These are phyloP conservation scores for Galerucella nymphaeae DNA, from an alignment of 2,888 invertebrate genomes.

Conservation along the genomic window DNA sequence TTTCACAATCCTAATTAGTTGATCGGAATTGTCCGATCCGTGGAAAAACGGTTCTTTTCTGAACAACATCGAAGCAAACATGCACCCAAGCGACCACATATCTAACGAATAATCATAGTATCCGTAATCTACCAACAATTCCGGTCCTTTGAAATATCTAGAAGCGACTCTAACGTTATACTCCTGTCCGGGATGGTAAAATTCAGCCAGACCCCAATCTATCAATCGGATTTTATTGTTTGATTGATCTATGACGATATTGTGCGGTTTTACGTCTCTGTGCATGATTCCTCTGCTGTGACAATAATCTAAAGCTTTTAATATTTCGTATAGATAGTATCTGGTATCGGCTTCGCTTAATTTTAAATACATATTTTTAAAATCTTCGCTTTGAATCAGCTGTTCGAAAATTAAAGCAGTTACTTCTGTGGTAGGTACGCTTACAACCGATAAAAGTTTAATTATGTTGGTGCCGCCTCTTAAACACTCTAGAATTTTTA, in stretches of 20 bases:
- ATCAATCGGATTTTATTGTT: constrained; percentile 59
- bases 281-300: constrained; percentile 64
- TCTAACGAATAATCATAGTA: constrained; percentile 64
- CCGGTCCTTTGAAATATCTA: constrained; percentile 63
- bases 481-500: constrained; percentile 62
- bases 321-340: constrained; percentile 64
- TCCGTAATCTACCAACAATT: constrained; percentile 61
- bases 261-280: constrained; percentile 64
- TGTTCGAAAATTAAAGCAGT: constrained; percentile 62
- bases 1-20: constrained; percentile 61
- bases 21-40: constrained; percentile 62
- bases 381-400: constrained; percentile 59
- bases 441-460: constrained; percentile 56
- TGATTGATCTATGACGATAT: constrained; percentile 61
- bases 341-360: constrained; percentile 60
- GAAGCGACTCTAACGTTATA: constrained; percentile 64
- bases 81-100: constrained; percentile 64
- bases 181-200: constrained; percentile 62
- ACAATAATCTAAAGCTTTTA: constrained; percentile 64
- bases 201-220: constrained; percentile 64
- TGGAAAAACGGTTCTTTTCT: constrained; percentile 63
- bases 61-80: constrained; percentile 64
- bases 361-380: constrained; percentile 61
- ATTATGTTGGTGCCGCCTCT: constrained; percentile 61
- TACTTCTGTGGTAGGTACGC: constrained; percentile 51